Percentiles rank a stretch among this genome's conserved stretches.
phyloP scores from a whole-genome alignment of 1,140 invertebrate species.

The Cataglyphis hispanica region DNA sequence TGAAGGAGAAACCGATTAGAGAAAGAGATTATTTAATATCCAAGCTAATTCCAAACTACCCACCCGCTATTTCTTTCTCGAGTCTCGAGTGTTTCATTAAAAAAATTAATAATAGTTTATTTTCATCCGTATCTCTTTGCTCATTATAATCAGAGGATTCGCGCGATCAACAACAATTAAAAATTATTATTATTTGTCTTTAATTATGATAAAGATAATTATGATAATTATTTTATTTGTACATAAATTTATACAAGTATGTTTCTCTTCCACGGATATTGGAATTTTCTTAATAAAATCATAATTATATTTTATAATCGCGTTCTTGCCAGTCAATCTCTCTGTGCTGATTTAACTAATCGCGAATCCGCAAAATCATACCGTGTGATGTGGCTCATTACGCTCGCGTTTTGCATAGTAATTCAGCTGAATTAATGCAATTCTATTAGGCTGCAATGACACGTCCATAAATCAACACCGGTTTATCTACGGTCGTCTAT shows the following conservation, averaged over 20 bases:
- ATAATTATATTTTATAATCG: no score
- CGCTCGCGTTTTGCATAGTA: conserved; percentile 6
- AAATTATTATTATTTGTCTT: background rate
- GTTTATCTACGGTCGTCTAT: conserved; percentile 29
- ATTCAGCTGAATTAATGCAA: conserved; percentile 41
- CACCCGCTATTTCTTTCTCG: background rate
- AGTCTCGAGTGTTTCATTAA: background rate
- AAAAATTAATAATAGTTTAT: background rate
- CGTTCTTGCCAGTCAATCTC: background rate
- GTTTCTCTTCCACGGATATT: no score
- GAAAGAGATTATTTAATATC: conserved; percentile 52
- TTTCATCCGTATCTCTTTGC: background rate
- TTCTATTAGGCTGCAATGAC: conserved; percentile 40
- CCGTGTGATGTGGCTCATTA: conserved; percentile 23
- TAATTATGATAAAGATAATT: no score
- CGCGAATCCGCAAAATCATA: background rate
- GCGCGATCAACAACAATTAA: background rate
- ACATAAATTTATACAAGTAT: no score
- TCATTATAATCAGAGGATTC: background rate
- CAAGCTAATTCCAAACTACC: conserved; percentile 10
- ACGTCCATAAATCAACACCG: conserved; percentile 42
- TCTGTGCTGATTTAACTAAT: background rate
- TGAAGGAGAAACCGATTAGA: conserved; percentile 41
- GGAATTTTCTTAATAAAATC: no score
- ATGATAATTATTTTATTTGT: no score